Evolutionary conservation across 2,888 invertebrate species (phyloP), one percentile per base, ranked within the genome.

Genomic region (Drosophila pseudotakahashii): DNA sequence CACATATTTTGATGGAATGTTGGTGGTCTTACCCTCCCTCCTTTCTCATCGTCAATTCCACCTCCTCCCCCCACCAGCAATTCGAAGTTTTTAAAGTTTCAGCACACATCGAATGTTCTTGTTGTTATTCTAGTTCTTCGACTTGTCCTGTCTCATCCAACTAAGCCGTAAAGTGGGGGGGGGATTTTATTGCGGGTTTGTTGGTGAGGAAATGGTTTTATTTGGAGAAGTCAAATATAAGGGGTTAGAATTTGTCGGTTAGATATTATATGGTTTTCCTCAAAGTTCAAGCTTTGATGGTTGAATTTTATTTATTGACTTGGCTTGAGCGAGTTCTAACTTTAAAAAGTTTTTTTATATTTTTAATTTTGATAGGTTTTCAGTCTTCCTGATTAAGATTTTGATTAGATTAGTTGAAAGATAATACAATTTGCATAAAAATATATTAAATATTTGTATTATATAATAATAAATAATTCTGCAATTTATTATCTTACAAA

Each of bases 1-100:
- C 61, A 75, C 61, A 75, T 75, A 76, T 76, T 75, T 75, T 75
- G 75, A 75, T 75, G 76, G 75, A 76, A 75, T 75, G 63, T 60
- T 75, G 71, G 59, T 66, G 53, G 68, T 44, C 50, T 45, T 26
- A 47, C 16, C 32, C 37, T 9, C 47, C 9, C 7, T n/a, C 11
- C 41, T 39, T n/a, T 9, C 41, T 39, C 37, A 37, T 42, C 11
- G 30, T 30, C 32, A 30, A 26, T 5, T 16, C 23, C 47, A n/a
- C n/a, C n/a, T n/a, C 19, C 19, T 19, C 19, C 9, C n/a, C 23
- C 47, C 11, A 10, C 37, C 47, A 39, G 41, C 53, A 48, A 45
- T 50, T 71, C 47, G 41, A 73, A 71, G 54, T 70, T 70, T 72
- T 70, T 70, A 41, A 62, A 73, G 54, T 73, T 73, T 71, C 42